Conservation (phyloP, 1,140 invertebrate genomes). For the Chironomus tepperi region DNA sequence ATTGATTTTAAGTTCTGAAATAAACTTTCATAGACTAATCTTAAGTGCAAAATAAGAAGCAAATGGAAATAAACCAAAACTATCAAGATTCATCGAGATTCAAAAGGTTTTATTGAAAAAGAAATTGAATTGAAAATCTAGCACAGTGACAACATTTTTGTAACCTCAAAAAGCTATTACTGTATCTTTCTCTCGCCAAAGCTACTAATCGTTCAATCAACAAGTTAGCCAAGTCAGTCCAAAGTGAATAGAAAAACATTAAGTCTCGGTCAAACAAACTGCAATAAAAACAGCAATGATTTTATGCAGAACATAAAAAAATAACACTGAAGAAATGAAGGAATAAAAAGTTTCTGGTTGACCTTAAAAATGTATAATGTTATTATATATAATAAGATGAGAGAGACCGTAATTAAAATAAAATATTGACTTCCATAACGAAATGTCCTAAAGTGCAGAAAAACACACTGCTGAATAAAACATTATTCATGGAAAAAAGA, state of each 20-base stretch:
- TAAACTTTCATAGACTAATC: no score
- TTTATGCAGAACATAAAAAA: background rate
- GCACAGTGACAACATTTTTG: no score
- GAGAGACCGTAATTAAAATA: constrained; percentile 2
- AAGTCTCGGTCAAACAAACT: background rate
- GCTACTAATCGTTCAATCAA: no score
- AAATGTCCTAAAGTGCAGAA: constrained; percentile 2
- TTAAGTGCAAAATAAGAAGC: no score
- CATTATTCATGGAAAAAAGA: background rate
- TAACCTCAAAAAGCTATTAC: background rate
- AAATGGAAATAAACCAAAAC: no score
- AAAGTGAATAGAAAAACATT: no score
- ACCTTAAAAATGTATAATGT: background rate
- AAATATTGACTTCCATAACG: background rate
- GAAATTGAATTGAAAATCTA: no score
- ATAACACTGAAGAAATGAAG: background rate
- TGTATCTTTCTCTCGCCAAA: background rate
- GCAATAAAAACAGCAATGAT: background rate
- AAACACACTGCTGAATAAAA: constrained; percentile 13
- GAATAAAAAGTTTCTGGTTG: background rate
- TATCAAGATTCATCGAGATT: no score
- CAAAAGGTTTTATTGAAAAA: no score
- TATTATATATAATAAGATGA: background rate
- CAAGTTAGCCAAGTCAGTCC: no score
- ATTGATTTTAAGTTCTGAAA: no score